phyloP scores from a whole-genome alignment of 2,113 vertebrate species.

The Mesocricetus auratus region DNA sequence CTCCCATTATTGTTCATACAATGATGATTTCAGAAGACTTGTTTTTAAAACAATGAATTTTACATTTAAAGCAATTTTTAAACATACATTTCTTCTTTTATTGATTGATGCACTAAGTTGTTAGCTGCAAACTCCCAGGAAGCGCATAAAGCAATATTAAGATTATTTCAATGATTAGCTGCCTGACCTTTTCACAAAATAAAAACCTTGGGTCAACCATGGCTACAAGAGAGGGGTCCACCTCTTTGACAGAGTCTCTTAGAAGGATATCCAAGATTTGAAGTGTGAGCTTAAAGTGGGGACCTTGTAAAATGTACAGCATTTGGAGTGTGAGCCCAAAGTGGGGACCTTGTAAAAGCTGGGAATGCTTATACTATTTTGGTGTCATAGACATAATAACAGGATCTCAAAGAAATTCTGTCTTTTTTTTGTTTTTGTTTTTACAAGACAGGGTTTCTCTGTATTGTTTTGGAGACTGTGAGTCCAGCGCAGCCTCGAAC shows the following conservation, averaged over 20 bases:
- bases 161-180: not conserved
- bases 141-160: not conserved
- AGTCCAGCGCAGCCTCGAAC: no score
- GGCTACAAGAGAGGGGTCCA: not conserved
- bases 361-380: not conserved
- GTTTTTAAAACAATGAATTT: slow-evolving; percentile 28
- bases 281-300: not conserved
- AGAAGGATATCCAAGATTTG: not conserved
- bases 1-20: slow-evolving; percentile 9
- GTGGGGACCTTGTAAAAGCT: not conserved
- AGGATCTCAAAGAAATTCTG: not conserved
- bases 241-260: not conserved
- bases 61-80: slow-evolving; percentile 7
- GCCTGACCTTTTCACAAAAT: not conserved
- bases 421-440: no score
- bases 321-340: not conserved
- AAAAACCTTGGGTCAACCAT: not conserved
- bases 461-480: no score
- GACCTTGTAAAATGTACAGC: not conserved
- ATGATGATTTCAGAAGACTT: slow-evolving; percentile 19
- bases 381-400: not conserved
- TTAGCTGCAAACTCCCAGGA: slow-evolving; percentile 1
- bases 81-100: slow-evolving; percentile 22
- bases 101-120: not conserved
- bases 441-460: no score